Conservation (phyloP, 2,797 vertebrate species). For the Epinephelus malabaricus region DNA sequence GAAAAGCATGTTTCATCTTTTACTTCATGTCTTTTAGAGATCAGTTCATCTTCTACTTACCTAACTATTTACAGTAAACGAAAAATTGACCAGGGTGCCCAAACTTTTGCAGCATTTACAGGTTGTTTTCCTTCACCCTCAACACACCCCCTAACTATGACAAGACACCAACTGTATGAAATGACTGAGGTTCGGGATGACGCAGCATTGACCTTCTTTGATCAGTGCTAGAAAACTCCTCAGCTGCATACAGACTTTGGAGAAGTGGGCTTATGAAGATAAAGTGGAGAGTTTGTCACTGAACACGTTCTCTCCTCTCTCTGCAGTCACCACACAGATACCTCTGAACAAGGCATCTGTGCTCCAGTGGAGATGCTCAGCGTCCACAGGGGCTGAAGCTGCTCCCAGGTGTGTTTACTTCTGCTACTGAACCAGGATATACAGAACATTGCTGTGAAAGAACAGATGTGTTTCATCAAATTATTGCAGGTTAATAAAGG, state of each 20-base stretch:
- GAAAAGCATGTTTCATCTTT: no score
- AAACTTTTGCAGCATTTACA: no score
- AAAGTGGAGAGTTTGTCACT: slow-evolving; percentile 13
- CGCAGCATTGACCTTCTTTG: background rate
- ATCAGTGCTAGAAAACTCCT: slow-evolving; percentile 14
- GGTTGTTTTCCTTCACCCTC: no score
- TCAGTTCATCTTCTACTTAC: no score
- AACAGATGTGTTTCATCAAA: slow-evolving; percentile 37
- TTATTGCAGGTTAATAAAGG: slow-evolving; percentile 22
- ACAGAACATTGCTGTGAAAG: slow-evolving; percentile 32
- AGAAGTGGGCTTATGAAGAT: slow-evolving; percentile 23
- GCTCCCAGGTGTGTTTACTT: slow-evolving; percentile 48
- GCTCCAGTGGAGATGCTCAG: slow-evolving; percentile 35
- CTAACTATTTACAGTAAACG: no score
- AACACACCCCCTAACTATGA: no score
- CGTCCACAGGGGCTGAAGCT: slow-evolving; percentile 52
- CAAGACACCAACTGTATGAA: no score
- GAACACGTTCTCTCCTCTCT: slow-evolving; percentile 21
- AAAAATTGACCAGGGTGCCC: no score
- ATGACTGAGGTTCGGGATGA: background rate
- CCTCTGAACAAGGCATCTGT: slow-evolving; percentile 49
- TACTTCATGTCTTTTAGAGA: no score
- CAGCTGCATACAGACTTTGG: slow-evolving; percentile 27
- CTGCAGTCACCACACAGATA: slow-evolving; percentile 10
- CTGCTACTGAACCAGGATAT: slow-evolving; percentile 32